A percentile compares a stretch with the other conserved stretches of the same genome.
Conservation (phyloP, 2,888 invertebrate genomes). For the Charanyca ferruginea region DNA sequence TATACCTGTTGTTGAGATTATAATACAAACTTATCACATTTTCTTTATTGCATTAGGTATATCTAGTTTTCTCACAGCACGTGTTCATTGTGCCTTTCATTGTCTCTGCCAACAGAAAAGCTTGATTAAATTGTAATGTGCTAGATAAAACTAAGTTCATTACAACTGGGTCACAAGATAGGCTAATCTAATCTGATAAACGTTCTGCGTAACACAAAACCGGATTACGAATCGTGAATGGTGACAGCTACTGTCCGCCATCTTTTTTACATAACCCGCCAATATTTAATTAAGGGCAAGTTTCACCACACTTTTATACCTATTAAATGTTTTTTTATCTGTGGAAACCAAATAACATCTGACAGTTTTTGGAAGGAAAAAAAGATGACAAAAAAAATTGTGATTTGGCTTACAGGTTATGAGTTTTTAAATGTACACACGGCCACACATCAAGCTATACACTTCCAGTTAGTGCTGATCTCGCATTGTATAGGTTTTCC, state of each 20-base stretch:
- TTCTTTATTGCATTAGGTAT: constrained; percentile 25
- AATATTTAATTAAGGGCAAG: neutral
- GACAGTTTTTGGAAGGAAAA: no score
- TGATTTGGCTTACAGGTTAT: no score
- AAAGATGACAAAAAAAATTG: no score
- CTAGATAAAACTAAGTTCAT: constrained; percentile 55
- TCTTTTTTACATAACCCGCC: constrained; percentile 30
- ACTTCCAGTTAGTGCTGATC: no score
- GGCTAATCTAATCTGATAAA: constrained; percentile 48
- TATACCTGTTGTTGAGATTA: constrained; percentile 17
- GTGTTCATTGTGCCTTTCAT: constrained; percentile 26
- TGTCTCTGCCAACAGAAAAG: constrained; percentile 6
- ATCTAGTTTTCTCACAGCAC: constrained; percentile 19
- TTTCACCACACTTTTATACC: neutral
- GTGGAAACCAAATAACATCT: no score
- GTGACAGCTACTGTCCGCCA: constrained; percentile 13
- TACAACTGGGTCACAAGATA: constrained; percentile 57
- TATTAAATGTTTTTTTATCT: neutral
- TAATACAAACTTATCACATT: constrained; percentile 3
- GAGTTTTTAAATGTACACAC: no score
- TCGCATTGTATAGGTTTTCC: no score
- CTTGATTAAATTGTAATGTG: constrained; percentile 29
- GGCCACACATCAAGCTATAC: no score
- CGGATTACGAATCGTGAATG: no score
- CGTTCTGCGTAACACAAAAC: constrained; percentile 10